Conservation (phyloP, 2,113 vertebrate species). For the Heteronetta atricapilla region DNA sequence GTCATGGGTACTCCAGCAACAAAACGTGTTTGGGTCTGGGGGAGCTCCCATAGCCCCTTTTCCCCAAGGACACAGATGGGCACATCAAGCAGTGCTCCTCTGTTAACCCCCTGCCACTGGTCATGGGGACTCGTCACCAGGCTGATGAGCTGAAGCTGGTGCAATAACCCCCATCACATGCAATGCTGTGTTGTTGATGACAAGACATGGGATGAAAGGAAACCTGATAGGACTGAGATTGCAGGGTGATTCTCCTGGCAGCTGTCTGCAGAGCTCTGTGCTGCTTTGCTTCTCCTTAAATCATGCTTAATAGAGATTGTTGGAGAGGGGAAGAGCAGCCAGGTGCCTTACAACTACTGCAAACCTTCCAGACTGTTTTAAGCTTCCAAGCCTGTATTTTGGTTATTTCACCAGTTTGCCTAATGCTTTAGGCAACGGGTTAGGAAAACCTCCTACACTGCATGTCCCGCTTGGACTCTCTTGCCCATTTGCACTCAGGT, state of each 20-base stretch:
- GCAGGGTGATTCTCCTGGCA: neutral
- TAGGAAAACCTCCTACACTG: neutral
- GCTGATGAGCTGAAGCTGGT: neutral
- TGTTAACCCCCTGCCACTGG: neutral
- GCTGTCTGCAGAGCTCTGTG: neutral
- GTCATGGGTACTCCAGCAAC: neutral
- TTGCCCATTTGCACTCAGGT: accelerated
- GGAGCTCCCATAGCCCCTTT: neutral
- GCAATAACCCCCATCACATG: accelerated
- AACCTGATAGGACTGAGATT: accelerated
- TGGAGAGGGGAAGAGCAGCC: neutral
- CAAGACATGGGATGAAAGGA: neutral
- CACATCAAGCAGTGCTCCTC: neutral
- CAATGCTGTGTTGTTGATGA: accelerated
- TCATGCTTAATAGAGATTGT: neutral
- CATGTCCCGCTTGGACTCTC: neutral
- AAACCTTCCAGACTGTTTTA: neutral
- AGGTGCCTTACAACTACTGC: neutral
- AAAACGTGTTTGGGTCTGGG: accelerated
- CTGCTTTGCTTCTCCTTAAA: neutral
- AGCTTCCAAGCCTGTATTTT: neutral
- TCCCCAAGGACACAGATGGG: neutral
- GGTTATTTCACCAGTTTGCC: neutral
- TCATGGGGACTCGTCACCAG: accelerated
- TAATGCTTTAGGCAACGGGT: neutral